Evolutionary conservation across 2,797 vertebrate genomes (phyloP).

Genomic region (Rhinella marina): DNA sequence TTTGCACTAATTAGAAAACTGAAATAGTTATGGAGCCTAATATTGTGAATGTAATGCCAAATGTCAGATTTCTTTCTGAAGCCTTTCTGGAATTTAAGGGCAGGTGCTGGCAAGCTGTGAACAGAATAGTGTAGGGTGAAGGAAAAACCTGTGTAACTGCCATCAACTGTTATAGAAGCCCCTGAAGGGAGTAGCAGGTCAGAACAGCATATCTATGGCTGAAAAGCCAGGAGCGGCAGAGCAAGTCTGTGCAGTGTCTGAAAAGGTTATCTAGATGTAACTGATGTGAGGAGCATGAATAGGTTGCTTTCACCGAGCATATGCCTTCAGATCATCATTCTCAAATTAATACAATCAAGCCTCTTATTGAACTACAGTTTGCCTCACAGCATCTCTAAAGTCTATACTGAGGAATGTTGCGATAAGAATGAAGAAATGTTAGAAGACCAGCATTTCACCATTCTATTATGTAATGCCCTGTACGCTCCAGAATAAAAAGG

Average conservation of each 20-base stretch:
- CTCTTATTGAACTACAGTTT: conserved; percentile 27
- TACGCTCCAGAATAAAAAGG: background rate
- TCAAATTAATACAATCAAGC: conserved; percentile 46
- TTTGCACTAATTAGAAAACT: background rate
- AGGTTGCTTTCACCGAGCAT: conserved; percentile 39
- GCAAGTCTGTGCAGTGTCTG: conserved; percentile 54
- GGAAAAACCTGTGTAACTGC: conserved; percentile 13
- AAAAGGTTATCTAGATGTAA: conserved; percentile 46
- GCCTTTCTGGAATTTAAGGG: background rate
- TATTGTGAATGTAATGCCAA: conserved; percentile 3
- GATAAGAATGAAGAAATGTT: background rate
- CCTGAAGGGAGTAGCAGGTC: conserved; percentile 57
- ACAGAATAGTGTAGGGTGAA: background rate
- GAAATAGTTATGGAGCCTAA: conserved; percentile 4
- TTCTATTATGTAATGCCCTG: background rate
- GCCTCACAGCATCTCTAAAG: conserved; percentile 1
- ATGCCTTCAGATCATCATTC: conserved; percentile 39
- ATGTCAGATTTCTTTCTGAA: background rate
- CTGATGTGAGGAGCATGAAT: conserved; percentile 37
- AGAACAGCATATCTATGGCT: conserved; percentile 31
- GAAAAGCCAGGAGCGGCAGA: conserved; percentile 24
- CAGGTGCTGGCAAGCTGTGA: conserved; percentile 35
- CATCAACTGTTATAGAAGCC: conserved; percentile 10
- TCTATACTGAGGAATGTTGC: conserved; percentile 23
- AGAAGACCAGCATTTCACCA: background rate